Evolutionary conservation across 2,797 vertebrate genomes (phyloP).

Genomic region (Hippocampus kuda): DNA sequence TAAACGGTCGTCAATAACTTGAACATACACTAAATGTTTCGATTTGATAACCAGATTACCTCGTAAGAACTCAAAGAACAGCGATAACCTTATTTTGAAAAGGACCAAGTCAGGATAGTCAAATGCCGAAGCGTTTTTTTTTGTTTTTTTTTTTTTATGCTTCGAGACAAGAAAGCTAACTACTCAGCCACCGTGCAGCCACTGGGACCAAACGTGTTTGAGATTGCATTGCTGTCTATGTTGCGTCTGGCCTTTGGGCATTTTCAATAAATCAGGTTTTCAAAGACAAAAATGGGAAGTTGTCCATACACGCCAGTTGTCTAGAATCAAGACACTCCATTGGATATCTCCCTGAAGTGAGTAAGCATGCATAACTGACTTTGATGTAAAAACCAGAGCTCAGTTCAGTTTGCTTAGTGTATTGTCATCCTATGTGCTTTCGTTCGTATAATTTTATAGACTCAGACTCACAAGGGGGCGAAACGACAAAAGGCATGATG

Average conservation of each 20-base stretch:
- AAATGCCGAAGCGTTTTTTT: no score
- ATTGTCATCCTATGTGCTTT: conserved; percentile 1
- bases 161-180: not conserved
- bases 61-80: no score
- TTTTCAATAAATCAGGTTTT: not conserved
- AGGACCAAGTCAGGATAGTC: no score
- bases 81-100: no score
- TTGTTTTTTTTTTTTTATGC: no score
- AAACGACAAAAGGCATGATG: not conserved
- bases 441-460: not conserved
- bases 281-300: not conserved
- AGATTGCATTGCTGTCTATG: not conserved
- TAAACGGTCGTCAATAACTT: no score
- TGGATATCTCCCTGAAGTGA: not conserved
- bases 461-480: not conserved
- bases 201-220: not conserved
- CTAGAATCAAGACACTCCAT: not conserved
- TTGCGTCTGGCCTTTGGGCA: not conserved
- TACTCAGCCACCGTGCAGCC: not conserved
- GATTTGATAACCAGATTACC: no score
- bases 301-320: not conserved
- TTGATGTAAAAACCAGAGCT: not conserved
- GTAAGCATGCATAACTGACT: not conserved
- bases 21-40: no score
- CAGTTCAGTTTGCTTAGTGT: not conserved